Conservation (phyloP, 2,888 invertebrate genomes). For the Magallana nippona region DNA sequence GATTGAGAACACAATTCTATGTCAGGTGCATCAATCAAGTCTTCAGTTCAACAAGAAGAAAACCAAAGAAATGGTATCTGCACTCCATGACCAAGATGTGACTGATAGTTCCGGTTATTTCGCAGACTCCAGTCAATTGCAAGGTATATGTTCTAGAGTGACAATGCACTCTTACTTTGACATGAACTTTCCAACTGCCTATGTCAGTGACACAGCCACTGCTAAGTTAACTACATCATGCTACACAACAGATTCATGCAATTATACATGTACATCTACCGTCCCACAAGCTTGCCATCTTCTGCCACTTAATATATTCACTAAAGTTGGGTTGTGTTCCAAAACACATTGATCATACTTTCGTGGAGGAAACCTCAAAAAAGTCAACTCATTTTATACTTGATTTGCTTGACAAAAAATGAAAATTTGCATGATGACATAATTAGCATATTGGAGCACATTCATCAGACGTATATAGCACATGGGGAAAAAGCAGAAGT, state of each 20-base stretch:
- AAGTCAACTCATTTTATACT: no score
- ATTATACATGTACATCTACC: neutral
- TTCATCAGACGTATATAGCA: no score
- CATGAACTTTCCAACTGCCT: neutral
- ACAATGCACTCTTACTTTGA: neutral
- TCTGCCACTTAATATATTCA: no score
- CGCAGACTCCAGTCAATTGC: neutral
- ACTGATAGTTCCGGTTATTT: neutral
- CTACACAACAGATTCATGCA: neutral
- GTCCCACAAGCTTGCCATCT: no score
- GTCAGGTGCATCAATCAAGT: neutral
- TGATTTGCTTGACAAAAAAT: no score
- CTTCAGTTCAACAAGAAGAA: conserved; percentile 1
- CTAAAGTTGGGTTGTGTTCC: neutral
- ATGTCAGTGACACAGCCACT: neutral
- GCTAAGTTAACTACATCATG: neutral
- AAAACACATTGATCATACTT: no score
- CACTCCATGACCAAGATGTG: neutral
- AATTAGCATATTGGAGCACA: no score
- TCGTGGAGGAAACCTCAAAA: no score
- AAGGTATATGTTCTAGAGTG: neutral
- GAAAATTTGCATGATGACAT: no score
- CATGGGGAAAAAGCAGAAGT: no score
- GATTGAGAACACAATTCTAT: neutral
- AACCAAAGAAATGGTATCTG: neutral